Base-by-base conservation (phyloP, 2,113 vertebrate genomes). In the Lasiurus borealis region DNA sequence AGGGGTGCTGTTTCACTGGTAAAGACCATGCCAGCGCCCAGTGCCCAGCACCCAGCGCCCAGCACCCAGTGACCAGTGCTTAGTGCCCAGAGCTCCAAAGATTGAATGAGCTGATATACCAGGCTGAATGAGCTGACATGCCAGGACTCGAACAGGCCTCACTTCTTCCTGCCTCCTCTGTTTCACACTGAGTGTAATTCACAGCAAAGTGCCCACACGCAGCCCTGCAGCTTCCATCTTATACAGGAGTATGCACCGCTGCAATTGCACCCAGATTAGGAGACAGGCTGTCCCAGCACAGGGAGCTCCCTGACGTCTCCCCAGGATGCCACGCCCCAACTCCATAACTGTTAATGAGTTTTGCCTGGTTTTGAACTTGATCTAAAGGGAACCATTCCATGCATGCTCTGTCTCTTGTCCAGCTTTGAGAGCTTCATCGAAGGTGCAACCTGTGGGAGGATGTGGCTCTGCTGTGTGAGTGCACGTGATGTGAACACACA, bases 1-100 rank as follows among this genome's bases (percentile, higher is more conserved):
- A 8, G 29, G 29, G 46, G 34, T 12, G 64, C 44, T 66, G 40
- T 69, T n/a, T 64, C 14, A 25, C 50, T n/a, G 78, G 31, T 10
- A 57, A 40, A 27, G 29, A 48, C 15, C 50, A 5, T 13, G 54
- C 10, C 14, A 72, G 72, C 10, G 23, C 14, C 12, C 16, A 36
- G 72, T 5, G 29, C 19, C 13, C 23, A 31, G 8, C 34, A 40
- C 3, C 40, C 40, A 31, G 8, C 34, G 5, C 3, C 40, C 40
- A 40, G 40, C 40, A 40, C 40, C 10, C 14, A 72, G 72, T 7
- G 23, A 11, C 12, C 16, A 36, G 72, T 5, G 29, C 19, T 9
- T 16, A 31, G 8, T 27, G 52, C 46, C 0, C 0, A 0, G 0
- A 69, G 40, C 69, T 69, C 46, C 0, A 0, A 31, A 48, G n/a